Evolutionary conservation across 2,888 invertebrate genomes (phyloP).

Genomic region (Himalopsyche japonica): DNA sequence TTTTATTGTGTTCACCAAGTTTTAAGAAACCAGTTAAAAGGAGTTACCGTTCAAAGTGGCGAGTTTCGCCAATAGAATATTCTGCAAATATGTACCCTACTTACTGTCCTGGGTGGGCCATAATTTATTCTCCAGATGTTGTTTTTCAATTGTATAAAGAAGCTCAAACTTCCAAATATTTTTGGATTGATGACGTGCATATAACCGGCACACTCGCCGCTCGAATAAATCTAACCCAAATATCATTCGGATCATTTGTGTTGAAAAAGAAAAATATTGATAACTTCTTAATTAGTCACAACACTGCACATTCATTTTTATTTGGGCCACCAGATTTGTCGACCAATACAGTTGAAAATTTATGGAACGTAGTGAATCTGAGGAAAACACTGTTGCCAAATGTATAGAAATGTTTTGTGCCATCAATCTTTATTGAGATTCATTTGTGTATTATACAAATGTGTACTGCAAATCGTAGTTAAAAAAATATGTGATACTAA

Average conservation of each 20-base stretch:
- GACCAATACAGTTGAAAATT: slow-evolving; percentile 52
- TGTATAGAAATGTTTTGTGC: background rate
- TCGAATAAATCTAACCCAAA: slow-evolving; percentile 60
- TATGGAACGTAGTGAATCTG: slow-evolving; percentile 51
- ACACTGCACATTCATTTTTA: slow-evolving; percentile 52
- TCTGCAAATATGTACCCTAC: slow-evolving; percentile 66
- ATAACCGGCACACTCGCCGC: slow-evolving; percentile 66
- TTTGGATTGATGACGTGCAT: slow-evolving; percentile 77
- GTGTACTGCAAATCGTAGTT: background rate
- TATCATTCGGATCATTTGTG: slow-evolving; percentile 55
- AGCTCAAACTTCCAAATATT: slow-evolving; percentile 63
- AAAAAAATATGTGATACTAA: background rate
- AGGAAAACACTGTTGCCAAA: background rate
- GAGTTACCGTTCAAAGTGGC: slow-evolving; percentile 74
- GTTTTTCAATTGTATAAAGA: slow-evolving; percentile 58
- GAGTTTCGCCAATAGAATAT: slow-evolving; percentile 71
- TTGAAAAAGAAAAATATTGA: slow-evolving; percentile 47
- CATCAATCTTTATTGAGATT: background rate
- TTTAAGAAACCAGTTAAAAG: slow-evolving; percentile 60
- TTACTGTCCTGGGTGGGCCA: slow-evolving; percentile 74
- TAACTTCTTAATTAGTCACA: slow-evolving; percentile 44
- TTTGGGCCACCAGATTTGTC: slow-evolving; percentile 61
- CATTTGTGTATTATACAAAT: background rate
- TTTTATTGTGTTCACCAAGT: slow-evolving; percentile 67
- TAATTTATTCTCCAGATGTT: slow-evolving; percentile 63